phyloP scores from a whole-genome alignment of 2,888 invertebrate species.

The Nomada flava region DNA sequence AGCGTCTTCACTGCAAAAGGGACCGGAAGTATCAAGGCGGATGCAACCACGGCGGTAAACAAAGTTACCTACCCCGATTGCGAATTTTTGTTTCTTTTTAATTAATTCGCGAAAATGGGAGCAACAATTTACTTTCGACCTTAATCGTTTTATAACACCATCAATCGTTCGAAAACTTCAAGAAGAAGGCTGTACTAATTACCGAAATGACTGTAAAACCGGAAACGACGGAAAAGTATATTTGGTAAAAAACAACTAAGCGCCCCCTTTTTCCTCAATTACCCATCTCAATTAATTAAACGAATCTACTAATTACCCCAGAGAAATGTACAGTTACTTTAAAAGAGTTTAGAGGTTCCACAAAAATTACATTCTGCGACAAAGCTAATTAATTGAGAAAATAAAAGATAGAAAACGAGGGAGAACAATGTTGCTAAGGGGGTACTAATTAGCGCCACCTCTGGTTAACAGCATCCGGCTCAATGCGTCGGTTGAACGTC shows the following conservation, averaged over 20 bases:
- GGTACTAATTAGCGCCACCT: slow-evolving; percentile 20
- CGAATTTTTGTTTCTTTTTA: not conserved
- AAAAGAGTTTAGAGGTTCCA: not conserved
- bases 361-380: not conserved
- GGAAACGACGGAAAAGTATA: not conserved
- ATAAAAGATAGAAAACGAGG: not conserved
- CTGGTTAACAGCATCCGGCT: not conserved
- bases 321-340: not conserved
- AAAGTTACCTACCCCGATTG: not conserved
- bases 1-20: not conserved
- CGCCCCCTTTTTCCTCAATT: not conserved
- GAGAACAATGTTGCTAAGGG: not conserved
- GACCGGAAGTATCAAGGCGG: not conserved
- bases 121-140: not conserved
- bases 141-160: too few species aligned
- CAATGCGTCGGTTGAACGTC: not conserved
- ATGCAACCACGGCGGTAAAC: not conserved
- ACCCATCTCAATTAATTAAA: not conserved
- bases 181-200: too few species aligned
- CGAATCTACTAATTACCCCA: not conserved
- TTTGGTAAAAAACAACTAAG: not conserved
- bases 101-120: not conserved
- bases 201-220: not conserved
- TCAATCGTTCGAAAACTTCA: too few species aligned
- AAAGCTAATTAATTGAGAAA: not conserved